A percentile compares a stretch with the other conserved stretches of the same genome.
phyloP scores from a whole-genome alignment of 2,113 vertebrate genomes.

The Myotis lucifugus region DNA sequence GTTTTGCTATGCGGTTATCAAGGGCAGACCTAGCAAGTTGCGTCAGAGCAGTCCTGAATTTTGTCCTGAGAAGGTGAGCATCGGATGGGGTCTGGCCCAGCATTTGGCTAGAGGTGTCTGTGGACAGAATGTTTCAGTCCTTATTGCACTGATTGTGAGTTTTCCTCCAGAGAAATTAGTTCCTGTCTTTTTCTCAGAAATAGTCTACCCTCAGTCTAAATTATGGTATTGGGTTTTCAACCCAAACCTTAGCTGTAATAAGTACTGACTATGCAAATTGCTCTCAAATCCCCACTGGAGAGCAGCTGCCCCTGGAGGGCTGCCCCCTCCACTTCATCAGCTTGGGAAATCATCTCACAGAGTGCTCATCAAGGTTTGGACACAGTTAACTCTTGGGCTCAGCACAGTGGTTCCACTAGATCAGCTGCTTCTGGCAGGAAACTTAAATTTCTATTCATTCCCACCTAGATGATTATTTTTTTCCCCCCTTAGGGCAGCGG shows the following conservation, averaged over 20 bases:
- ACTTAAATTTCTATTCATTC: not conserved
- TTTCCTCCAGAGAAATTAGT: not conserved
- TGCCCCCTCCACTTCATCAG: not conserved
- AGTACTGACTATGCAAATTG: not conserved
- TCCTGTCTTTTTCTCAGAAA: not conserved
- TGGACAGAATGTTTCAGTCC: not conserved
- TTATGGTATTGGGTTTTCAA: not conserved
- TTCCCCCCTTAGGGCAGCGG: not conserved
- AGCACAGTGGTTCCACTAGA: not conserved
- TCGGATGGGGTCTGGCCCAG: not conserved
- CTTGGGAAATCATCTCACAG: not conserved
- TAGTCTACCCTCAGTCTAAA: not conserved
- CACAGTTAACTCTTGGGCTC: not conserved
- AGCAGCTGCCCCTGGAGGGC: not conserved
- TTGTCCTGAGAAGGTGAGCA: constrained; percentile 94
- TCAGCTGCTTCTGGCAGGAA: not conserved
- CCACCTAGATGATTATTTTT: not conserved
- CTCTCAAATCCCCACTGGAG: not conserved
- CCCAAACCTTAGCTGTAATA: not conserved
- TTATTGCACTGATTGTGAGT: not conserved
- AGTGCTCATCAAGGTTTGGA: not conserved
- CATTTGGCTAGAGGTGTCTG: not conserved
- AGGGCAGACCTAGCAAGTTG: constrained; percentile 96
- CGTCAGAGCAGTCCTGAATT: constrained; percentile 94
- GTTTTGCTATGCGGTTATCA: constrained; percentile 99